Base-by-base conservation (phyloP, 2,888 invertebrate species). In the Leptopilina drosophilae region DNA sequence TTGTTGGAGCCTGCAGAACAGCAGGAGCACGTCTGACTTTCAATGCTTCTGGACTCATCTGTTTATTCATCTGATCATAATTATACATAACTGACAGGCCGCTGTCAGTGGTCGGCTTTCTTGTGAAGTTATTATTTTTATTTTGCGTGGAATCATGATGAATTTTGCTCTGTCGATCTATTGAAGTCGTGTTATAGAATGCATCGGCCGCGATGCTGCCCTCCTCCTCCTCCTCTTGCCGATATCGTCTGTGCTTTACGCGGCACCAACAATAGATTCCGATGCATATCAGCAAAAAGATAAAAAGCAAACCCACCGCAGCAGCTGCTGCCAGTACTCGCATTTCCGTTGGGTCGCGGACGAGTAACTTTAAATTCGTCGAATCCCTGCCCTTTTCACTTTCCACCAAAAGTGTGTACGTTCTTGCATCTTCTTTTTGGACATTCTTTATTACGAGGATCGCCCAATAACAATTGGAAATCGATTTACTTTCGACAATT, bases 1-100 rank as follows among this genome's bases (percentile, higher is more conserved):
- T 95, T 93, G 96, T 97, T 92, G 97, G 97, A 89, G 97, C 96
- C 94, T 97, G 97, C 93, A 97, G 94, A 93, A 97, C 96, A 94
- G 96, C 96, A 92, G 97, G 96, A 90, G 97, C 97, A 92, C 96
- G 95, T 93, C 97, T 96, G 93, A 97, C 96, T 95, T 96, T 96
- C 94, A 96, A 95, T 93, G 95, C 95, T 93, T 94, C 97, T 90
- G 95, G 96, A 91, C 92, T 94, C 92, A 92, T 84, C 64, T 89
- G 88, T 83, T 90, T 90, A 64, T 88, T 84, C 78, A 90, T 89
- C 81, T 89, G 90, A 85, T 89, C 89, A 80, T 91, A 91, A 86
- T 91, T 91, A 84, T 91, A 91, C 85, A 90, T 88, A 77, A 89
- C 90, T 46, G 89, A 86, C 26, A 91, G 84, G 6, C 90, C 89